Evolutionary conservation across 2,888 invertebrate species (phyloP).

Genomic region (Meliscaeva auricollis): DNA sequence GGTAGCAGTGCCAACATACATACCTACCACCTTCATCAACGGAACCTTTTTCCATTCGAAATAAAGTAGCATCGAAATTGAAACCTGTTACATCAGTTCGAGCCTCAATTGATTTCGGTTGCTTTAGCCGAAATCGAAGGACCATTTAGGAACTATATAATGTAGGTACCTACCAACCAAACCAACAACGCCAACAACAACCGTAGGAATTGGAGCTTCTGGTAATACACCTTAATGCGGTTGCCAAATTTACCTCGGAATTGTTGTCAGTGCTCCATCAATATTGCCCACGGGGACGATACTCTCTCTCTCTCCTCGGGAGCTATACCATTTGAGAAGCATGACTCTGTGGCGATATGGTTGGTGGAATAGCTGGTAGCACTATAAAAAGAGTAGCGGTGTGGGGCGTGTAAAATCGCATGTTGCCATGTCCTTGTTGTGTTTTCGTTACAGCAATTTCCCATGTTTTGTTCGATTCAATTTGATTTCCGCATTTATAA

Average conservation of each 20-base stretch:
- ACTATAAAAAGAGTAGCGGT: constrained; percentile 9
- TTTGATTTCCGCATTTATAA: constrained; percentile 76
- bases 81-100: constrained; percentile 55
- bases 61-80: constrained; percentile 19
- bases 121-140: constrained; percentile 43
- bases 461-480: constrained; percentile 76
- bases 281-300: constrained; percentile 39
- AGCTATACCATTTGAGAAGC: not conserved
- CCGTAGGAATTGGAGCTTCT: constrained; percentile 37
- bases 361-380: not conserved
- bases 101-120: constrained; percentile 62
- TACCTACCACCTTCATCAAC: constrained; percentile 17
- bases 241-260: constrained; percentile 72
- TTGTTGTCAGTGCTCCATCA: constrained; percentile 67
- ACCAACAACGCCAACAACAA: too few species aligned
- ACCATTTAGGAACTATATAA: constrained; percentile 1
- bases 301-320: not conserved
- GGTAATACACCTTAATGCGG: constrained; percentile 75
- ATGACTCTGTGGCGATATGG: constrained; percentile 12
- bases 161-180: not conserved
- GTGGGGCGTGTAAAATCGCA: constrained; percentile 71
- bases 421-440: constrained; percentile 76
- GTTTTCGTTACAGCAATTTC: constrained; percentile 76
- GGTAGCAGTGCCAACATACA: too few species aligned
- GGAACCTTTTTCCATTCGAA: constrained; percentile 19